Evolutionary conservation across 1,140 invertebrate species (phyloP).

Genomic region (Neotoxoptera formosana): DNA sequence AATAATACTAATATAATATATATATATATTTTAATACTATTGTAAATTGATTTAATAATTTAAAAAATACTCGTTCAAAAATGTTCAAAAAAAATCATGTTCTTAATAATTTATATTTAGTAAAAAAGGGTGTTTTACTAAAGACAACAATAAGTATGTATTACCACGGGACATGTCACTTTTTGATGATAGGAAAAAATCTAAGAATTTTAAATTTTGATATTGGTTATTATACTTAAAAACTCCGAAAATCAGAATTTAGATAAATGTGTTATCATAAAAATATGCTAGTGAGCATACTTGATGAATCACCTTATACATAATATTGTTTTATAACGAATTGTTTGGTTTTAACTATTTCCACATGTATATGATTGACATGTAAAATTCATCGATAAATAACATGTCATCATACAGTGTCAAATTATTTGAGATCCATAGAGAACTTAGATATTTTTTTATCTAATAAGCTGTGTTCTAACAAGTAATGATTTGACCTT

Average conservation of each 20-base stretch:
- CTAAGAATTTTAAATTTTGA: neutral
- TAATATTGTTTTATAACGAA: neutral
- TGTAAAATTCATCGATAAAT: neutral
- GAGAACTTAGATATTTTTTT: neutral
- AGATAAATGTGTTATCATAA: neutral
- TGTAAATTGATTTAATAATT: neutral
- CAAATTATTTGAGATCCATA: neutral
- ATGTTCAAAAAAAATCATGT: neutral
- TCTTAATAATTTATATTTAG: neutral
- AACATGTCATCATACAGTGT: neutral
- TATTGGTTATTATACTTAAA: neutral
- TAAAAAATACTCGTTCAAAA: neutral
- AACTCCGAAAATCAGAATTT: neutral
- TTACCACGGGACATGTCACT: fast-evolving
- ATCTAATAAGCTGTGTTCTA: neutral
- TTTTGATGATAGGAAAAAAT: neutral
- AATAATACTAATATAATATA: neutral
- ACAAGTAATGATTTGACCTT: neutral
- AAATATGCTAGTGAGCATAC: neutral
- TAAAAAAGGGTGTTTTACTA: neutral
- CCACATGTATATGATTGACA: neutral
- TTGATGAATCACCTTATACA: neutral
- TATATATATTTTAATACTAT: neutral
- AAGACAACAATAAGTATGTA: neutral
- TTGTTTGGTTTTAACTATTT: neutral